These are phyloP conservation scores for Hirtodrosophila confusa DNA, from an alignment of 2,888 invertebrate genomes.

Conservation along the genomic window DNA sequence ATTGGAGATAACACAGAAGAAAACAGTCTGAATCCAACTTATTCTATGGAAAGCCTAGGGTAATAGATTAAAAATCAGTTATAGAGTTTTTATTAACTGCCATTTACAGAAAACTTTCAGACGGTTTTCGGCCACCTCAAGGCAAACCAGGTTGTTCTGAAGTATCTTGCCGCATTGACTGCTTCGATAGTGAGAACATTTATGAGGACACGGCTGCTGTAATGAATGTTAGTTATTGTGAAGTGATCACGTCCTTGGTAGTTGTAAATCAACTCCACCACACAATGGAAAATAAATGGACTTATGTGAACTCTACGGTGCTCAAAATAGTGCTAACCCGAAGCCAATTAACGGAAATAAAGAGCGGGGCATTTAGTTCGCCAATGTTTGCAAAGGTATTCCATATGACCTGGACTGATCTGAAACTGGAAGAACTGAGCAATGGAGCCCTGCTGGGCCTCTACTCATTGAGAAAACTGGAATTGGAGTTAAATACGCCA, in stretches of 20 bases:
- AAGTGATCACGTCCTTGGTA: conserved; percentile 26
- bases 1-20: background rate
- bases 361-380: conserved; percentile 71
- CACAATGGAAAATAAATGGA: conserved; percentile 52
- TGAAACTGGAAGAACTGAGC: conserved; percentile 56
- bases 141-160: conserved; percentile 28
- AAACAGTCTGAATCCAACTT: background rate
- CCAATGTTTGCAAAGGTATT: conserved; percentile 67
- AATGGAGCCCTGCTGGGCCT: conserved; percentile 76
- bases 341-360: conserved; percentile 54
- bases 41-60: conserved; percentile 8
- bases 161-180: conserved; percentile 35
- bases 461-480: conserved; percentile 62
- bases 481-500: conserved; percentile 56
- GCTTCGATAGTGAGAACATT: conserved; percentile 23
- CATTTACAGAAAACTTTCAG: conserved; percentile 14
- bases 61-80: conserved; percentile 4
- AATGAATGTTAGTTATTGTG: conserved; percentile 35
- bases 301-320: conserved; percentile 39
- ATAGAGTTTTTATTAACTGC: background rate
- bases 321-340: conserved; percentile 56
- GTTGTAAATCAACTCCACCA: conserved; percentile 18
- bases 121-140: background rate
- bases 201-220: conserved; percentile 27
- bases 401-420: conserved; percentile 47